Evolutionary conservation across 2,113 vertebrate species (phyloP).

Genomic region (Solea senegalensis): DNA sequence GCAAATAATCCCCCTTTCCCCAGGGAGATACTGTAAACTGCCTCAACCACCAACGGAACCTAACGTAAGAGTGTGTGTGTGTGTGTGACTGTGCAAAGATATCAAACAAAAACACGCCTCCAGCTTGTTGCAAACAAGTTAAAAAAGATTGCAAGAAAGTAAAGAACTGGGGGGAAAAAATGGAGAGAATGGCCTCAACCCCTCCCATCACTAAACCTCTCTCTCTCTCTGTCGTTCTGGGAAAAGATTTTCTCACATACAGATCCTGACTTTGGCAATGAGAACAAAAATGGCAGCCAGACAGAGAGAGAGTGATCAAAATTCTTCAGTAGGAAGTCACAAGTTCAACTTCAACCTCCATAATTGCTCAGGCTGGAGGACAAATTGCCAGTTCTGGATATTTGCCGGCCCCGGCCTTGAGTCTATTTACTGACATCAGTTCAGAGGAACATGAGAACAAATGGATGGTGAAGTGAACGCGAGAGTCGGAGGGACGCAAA

Average conservation of each 20-base stretch:
- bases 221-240: slow-evolving; percentile 56
- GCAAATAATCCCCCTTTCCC: slow-evolving; percentile 69
- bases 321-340: slow-evolving; percentile 69
- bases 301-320: slow-evolving; percentile 56
- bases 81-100: slow-evolving; percentile 23
- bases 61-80: slow-evolving; percentile 23
- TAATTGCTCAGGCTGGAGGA: slow-evolving; percentile 53
- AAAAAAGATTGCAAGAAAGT: slow-evolving; percentile 45
- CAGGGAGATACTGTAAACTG: slow-evolving; percentile 65
- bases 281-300: slow-evolving; percentile 64
- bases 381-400: slow-evolving; percentile 42
- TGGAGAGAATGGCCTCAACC: slow-evolving; percentile 28
- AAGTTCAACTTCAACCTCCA: slow-evolving; percentile 60
- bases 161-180: slow-evolving; percentile 41
- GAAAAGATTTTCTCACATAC: slow-evolving; percentile 71
- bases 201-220: slow-evolving; percentile 32
- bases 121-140: slow-evolving; percentile 64
- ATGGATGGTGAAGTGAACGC: slow-evolving; percentile 38
- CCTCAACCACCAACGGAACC: slow-evolving; percentile 60
- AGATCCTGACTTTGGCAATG: slow-evolving; percentile 63
- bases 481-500: slow-evolving; percentile 26
- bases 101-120: slow-evolving; percentile 71
- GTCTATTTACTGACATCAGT: slow-evolving; percentile 38
- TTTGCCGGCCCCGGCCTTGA: slow-evolving; percentile 28
- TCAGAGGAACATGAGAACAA: slow-evolving; percentile 35